These are phyloP conservation scores for Aythya baeri DNA, from an alignment of 2,113 vertebrate species.

Conservation along the genomic window DNA sequence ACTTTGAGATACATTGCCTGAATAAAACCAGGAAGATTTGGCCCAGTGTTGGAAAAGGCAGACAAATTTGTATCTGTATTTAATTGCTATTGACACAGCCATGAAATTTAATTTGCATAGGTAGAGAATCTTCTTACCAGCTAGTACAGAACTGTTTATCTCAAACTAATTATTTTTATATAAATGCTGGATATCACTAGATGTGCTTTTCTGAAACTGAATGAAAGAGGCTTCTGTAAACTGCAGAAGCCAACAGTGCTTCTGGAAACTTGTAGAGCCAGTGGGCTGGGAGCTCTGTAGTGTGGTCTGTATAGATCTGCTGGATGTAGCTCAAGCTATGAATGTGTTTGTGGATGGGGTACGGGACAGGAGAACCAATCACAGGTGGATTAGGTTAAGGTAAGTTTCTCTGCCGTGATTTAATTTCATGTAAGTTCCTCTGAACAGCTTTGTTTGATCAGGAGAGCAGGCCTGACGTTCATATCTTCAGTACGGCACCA, in stretches of 20 bases:
- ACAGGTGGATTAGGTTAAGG: not conserved
- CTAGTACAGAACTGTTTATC: not conserved
- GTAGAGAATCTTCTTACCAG: not conserved
- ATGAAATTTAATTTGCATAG: not conserved
- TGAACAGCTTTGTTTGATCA: not conserved
- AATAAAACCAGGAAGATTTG: slow-evolving; percentile 4
- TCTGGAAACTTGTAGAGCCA: not conserved
- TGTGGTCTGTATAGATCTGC: not conserved
- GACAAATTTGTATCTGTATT: not conserved
- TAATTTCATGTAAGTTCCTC: not conserved
- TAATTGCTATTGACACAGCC: not conserved
- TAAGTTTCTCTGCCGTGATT: not conserved
- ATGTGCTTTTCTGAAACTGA: not conserved
- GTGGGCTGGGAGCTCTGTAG: not conserved
- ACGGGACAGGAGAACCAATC: not conserved
- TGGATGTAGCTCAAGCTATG: not conserved
- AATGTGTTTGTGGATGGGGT: not conserved
- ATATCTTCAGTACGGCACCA: not conserved
- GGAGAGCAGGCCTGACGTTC: not conserved
- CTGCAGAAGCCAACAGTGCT: not conserved
- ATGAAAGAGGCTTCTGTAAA: not conserved
- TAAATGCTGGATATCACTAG: not conserved
- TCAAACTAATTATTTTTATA: not conserved
- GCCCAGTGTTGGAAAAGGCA: not conserved
- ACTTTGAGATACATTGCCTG: not conserved